Evolutionary conservation across 2,888 invertebrate species (phyloP), one percentile per base, ranked within the genome.

Genomic region (Catocala sponsa): DNA sequence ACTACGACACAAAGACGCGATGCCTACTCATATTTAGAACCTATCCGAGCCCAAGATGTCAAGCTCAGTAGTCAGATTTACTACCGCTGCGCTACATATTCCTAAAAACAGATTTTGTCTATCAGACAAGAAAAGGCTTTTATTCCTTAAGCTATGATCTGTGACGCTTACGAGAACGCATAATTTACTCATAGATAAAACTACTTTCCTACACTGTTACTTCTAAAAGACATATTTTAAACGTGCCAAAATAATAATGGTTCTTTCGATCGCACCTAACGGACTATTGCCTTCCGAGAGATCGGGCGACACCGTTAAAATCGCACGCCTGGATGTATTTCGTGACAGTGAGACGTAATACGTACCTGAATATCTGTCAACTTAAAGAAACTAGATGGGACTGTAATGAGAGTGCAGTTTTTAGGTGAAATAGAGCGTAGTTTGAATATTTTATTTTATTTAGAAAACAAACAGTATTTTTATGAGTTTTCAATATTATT

Each of bases 311-410:
- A 72, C 79, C 79, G 84, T 86, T 85, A 84, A 87, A 89, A 88
- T 88, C 86, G 86, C 81, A 87, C 84, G 82, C 79, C 63, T 81
- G 78, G 83, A 85, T 87, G 80, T 89, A 84, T 83, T 88, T 73
- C 87, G 84, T 86, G 87, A 84, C 82, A 83, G 70, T 69, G 81
- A 74, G 72, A 81, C 67, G 74, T 78, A 77, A 82, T 84, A 81
- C 68, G 74, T 79, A 78, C 78, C 77, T 81, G 76, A 65, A 71
- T 59, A 35, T 64, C 62, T 71, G 48, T 11, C 15, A 77, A 75
- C 10, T 41, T 78, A 76, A 4, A 63, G n/a, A 25, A n/a, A 53
- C 49, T 68, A 33, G 65, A 75, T 55, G 46, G 4, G 25, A 25
- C 25, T 25, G 25, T 25, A 25, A 25, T 4, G 25, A 25, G 25